Evolutionary conservation across 2,797 vertebrate species (phyloP), one percentile per base, ranked within the genome.

Genomic region (Aphelocoma californica): DNA sequence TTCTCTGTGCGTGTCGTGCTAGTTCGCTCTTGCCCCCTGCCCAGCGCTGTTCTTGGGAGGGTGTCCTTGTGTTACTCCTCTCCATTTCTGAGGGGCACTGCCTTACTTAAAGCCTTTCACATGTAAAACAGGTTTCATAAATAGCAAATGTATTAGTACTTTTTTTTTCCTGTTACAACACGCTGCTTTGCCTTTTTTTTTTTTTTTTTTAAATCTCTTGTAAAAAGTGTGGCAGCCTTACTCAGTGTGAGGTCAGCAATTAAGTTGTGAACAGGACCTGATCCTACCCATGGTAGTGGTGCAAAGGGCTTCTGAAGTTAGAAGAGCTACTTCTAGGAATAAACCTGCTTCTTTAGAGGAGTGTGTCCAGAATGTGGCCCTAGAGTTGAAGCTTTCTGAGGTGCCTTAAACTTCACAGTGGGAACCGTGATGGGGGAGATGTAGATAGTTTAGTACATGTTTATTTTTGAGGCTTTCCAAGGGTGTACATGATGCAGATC

Each of bases 1-100:
- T 14, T 16, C 25, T 32, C 15, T 0, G 0, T 19, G 2, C 2
- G 12, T 6, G 47, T 8, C 34, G 0, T 50, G 29, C 31, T 7
- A 24, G 2, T 24, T 53, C 34, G 13, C 16, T 38, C 29, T n/a
- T 40, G 40, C 24, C 16, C 56, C 5, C 10, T 60, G 36, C 36
- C n/a, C 21, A 10, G 1, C 21, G 6, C 19, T 32, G 0, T 17
- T 36, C 24, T 31, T 38, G 64, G 19, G 16, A 12, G 58, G 23
- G 4, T 40, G 64, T 21, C 48, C 38, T 45, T 40, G 10, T 28
- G 5, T 21, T 48, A 6, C 13, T 18, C 32, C 36, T 6, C 40
- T 28, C 4, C 2, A 0, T 40, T 88, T 48, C 38, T 7, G 28
- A 25, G 56, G 36, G 32, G 23, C 10, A 6, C 17, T 44, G 31